Evolutionary conservation across 2,113 vertebrate species (phyloP).

Genomic region (Chloroceryle aenea): DNA sequence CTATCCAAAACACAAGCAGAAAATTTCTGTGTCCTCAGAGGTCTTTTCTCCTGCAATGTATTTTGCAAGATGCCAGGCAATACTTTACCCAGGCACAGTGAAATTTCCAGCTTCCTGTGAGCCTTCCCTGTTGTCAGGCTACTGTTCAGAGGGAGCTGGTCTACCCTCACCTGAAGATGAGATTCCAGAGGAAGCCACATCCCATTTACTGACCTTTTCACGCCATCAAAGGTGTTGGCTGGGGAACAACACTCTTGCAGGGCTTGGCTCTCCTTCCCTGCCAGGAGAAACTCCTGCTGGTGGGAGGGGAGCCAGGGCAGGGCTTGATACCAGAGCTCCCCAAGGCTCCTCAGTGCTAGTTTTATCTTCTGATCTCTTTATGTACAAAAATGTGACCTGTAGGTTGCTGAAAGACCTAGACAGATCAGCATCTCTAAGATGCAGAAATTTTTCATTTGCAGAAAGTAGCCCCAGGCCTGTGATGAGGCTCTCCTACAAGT

Average conservation of each 20-base stretch:
- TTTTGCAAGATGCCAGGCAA: not conserved
- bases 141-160: not conserved
- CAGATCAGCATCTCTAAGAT: not conserved
- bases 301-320: not conserved
- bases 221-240: not conserved
- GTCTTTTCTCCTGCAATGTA: not conserved
- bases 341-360: accelerated
- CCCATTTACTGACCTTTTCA: not conserved
- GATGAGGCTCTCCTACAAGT: not conserved
- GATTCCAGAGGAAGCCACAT: not conserved
- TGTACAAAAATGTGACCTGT: not conserved
- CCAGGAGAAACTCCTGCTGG: not conserved
- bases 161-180: not conserved
- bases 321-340: not conserved
- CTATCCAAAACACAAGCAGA: not conserved
- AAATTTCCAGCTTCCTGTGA: not conserved
- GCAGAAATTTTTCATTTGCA: not conserved
- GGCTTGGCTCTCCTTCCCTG: not conserved
- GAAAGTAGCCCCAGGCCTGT: not conserved
- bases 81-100: not conserved
- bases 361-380: not conserved
- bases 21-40: not conserved
- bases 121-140: not conserved
- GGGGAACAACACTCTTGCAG: not conserved
- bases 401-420: not conserved